Conservation (phyloP, 2,888 invertebrate genomes). For the Dolomedes plantarius region DNA sequence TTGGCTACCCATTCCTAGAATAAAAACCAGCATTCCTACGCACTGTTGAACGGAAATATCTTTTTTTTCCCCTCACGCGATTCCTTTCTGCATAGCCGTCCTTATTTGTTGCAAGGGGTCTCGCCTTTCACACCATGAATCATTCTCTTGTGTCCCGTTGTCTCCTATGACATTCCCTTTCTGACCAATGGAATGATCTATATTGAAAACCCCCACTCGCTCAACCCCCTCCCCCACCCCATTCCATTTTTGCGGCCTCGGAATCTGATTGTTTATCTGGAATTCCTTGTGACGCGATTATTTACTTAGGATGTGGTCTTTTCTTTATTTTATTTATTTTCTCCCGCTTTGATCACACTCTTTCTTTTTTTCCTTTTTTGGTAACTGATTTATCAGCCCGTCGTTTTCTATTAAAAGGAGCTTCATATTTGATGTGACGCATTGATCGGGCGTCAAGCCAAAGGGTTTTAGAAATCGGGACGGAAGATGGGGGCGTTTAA, state of each 20-base stretch:
- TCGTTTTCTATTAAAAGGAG: constrained; percentile 1
- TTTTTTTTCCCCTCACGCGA: no score
- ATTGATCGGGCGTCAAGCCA: neutral
- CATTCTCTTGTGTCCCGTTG: constrained; percentile 53
- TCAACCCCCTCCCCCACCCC: neutral
- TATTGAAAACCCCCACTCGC: constrained; percentile 29
- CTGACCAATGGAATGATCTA: constrained; percentile 62
- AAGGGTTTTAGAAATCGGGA: no score
- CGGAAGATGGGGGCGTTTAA: no score
- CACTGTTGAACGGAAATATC: no score
- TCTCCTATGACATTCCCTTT: constrained; percentile 44
- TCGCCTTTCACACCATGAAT: constrained; percentile 60
- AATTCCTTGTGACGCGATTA: constrained; percentile 43
- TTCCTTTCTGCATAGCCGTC: constrained; percentile 18
- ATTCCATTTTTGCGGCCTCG: constrained; percentile 49
- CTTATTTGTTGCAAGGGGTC: constrained; percentile 24
- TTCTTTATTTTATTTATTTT: no score
- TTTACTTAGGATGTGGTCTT: constrained; percentile 55
- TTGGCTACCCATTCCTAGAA: no score
- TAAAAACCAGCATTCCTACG: no score
- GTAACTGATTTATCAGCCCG: neutral
- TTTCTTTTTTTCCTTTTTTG: neutral
- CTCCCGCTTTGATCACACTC: neutral
- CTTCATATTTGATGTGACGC: neutral
- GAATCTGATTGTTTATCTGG: constrained; percentile 65